Conservation (phyloP, 1,140 invertebrate genomes). For the Eufriesea mexicana region DNA sequence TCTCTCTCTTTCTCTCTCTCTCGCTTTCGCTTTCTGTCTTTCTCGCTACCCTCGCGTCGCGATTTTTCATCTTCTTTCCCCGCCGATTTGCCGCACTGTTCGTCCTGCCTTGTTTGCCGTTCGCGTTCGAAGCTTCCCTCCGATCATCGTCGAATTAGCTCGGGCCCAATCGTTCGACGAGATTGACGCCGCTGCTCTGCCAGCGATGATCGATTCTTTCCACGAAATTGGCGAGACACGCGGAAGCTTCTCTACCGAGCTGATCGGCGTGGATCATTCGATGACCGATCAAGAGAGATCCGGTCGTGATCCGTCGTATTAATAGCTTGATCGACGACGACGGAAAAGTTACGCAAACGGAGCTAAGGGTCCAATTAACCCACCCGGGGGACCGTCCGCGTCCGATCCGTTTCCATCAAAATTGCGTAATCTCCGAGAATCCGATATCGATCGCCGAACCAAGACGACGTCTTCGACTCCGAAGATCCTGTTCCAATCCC, state of each 20-base stretch:
- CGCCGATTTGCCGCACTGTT: no score
- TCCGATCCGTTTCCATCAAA: background rate
- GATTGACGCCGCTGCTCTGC: constrained; percentile 47
- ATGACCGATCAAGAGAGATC: constrained; percentile 19
- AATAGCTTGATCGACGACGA: constrained; percentile 22
- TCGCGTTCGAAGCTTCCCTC: background rate
- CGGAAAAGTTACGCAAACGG: constrained; percentile 29
- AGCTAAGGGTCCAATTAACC: constrained; percentile 23
- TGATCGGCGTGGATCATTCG: constrained; percentile 23
- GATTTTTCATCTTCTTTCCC: background rate
- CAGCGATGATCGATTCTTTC: constrained; percentile 62
- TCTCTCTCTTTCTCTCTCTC: background rate
- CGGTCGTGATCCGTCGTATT: constrained; percentile 3
- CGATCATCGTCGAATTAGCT: constrained; percentile 65
- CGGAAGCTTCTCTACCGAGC: background rate
- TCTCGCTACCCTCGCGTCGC: background rate
- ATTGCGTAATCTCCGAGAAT: constrained; percentile 22
- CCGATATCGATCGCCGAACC: background rate
- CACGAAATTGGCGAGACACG: constrained; percentile 49
- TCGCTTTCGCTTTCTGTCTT: background rate
- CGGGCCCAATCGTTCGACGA: constrained; percentile 53
- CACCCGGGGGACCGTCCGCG: background rate
- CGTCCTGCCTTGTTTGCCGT: background rate
- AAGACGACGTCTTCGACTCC: background rate
- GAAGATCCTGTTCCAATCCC: background rate